A percentile compares a stretch with the other conserved stretches of the same genome.
Conservation (phyloP, 2,888 invertebrate species). For the Tachina fera region DNA sequence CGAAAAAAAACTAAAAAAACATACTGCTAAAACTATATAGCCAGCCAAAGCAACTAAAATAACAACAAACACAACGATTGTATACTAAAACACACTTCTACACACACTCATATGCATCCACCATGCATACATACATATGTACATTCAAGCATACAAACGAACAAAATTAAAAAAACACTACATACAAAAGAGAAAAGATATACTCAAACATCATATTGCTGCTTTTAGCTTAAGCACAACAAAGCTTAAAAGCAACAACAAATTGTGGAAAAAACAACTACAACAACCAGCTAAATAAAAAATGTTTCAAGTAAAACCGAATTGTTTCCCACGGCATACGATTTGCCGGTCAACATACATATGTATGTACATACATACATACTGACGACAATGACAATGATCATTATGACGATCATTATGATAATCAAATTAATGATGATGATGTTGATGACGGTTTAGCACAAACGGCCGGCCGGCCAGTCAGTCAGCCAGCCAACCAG, state of each 20-base stretch:
- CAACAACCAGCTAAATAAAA: slow-evolving; percentile 73
- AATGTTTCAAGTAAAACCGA: slow-evolving; percentile 83
- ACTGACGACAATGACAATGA: slow-evolving; percentile 42
- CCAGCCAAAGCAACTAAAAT: slow-evolving; percentile 67
- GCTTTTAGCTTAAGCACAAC: slow-evolving; percentile 72
- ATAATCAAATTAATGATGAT: slow-evolving; percentile 47
- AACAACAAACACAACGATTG: slow-evolving; percentile 56
- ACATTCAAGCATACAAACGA: slow-evolving; percentile 27
- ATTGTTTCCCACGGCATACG: slow-evolving; percentile 84
- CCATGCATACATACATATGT: too few species aligned
- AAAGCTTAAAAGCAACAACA: slow-evolving; percentile 86
- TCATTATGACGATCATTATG: slow-evolving; percentile 42
- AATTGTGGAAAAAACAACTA: slow-evolving; percentile 82
- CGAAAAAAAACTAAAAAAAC: slow-evolving; percentile 56
- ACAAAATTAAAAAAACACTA: slow-evolving; percentile 11
- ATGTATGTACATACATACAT: slow-evolving; percentile 50
- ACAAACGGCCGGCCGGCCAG: slow-evolving; percentile 51
- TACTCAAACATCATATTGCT: slow-evolving; percentile 66
- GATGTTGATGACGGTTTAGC: slow-evolving; percentile 58
- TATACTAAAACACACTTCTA: slow-evolving; percentile 21
- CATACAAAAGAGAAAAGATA: slow-evolving; percentile 36
- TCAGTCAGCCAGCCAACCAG: slow-evolving; percentile 36
- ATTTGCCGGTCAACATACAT: slow-evolving; percentile 83
- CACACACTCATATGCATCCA: slow-evolving; percentile 6
- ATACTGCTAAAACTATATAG: slow-evolving; percentile 59